phyloP scores from a whole-genome alignment of 2,888 invertebrate species.

The Siphonodentalium dalli region DNA sequence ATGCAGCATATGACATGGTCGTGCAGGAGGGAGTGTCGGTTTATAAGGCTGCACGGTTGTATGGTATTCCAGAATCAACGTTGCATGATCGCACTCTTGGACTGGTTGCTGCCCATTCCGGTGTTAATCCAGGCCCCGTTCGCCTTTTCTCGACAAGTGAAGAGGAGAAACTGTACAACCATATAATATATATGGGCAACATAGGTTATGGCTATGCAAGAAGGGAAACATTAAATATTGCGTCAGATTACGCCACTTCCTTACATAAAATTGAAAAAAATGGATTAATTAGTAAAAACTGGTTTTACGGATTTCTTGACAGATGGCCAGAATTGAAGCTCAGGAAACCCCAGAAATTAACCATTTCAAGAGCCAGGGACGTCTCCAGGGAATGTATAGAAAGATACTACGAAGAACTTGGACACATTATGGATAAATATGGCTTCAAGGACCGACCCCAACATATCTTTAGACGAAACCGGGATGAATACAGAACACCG shows the following conservation, averaged over 20 bases:
- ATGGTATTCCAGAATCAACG: too few species aligned
- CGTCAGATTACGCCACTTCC: conserved; percentile 10
- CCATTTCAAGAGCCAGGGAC: not conserved
- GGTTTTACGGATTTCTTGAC: not conserved
- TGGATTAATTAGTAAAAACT: too few species aligned
- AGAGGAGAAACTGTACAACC: conserved; percentile 2
- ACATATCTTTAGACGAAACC: conserved; percentile 19
- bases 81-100: too few species aligned
- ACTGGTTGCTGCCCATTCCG: too few species aligned
- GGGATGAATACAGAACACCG: conserved; percentile 14
- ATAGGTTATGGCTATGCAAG: conserved; percentile 21
- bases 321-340: conserved; percentile 16
- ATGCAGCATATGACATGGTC: too few species aligned
- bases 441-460: conserved; percentile 15
- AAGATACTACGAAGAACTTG: conserved; percentile 11
- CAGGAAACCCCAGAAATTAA: conserved; percentile 2
- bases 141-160: not conserved
- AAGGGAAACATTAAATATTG: conserved; percentile 10
- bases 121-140: not conserved
- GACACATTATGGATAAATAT: conserved; percentile 8
- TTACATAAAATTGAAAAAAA: conserved; percentile 13
- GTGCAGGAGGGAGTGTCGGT: too few species aligned
- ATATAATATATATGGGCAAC: conserved; percentile 15
- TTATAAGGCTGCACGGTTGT: too few species aligned
- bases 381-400: conserved; percentile 1